A percentile compares a stretch with the other conserved stretches of the same genome.
phyloP scores from a whole-genome alignment of 2,113 vertebrate genomes.

The Daphoenositta chrysoptera region DNA sequence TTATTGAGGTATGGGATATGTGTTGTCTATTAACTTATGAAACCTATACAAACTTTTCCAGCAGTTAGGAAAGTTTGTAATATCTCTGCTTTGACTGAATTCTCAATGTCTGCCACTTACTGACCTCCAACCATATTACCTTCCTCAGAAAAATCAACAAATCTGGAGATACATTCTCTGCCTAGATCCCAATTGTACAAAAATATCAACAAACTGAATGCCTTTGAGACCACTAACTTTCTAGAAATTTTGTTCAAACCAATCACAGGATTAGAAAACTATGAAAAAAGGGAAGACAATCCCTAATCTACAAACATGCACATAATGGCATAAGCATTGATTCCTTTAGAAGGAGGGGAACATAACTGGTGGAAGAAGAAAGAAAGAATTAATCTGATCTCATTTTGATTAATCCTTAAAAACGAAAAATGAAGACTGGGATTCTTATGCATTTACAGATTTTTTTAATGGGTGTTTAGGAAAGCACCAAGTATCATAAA shows the following conservation, averaged over 20 bases:
- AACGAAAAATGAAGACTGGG: neutral
- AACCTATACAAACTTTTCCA: neutral
- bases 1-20: neutral
- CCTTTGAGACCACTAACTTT: neutral
- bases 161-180: neutral
- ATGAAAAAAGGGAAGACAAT: neutral
- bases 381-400: neutral
- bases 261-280: neutral
- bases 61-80: neutral
- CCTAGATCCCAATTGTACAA: neutral
- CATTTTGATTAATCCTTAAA: neutral
- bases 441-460: neutral
- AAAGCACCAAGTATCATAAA: neutral
- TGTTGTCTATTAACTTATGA: neutral
- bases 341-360: neutral
- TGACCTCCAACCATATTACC: neutral
- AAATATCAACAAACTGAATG: neutral
- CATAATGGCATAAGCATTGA: neutral
- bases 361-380: neutral
- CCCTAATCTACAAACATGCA: neutral
- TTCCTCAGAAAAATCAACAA: neutral
- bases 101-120: neutral
- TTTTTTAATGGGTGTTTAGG: neutral
- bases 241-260: neutral
- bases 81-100: neutral